Evolutionary conservation across 2,113 vertebrate genomes (phyloP).

Genomic region (Tychaedon coryphoeus): DNA sequence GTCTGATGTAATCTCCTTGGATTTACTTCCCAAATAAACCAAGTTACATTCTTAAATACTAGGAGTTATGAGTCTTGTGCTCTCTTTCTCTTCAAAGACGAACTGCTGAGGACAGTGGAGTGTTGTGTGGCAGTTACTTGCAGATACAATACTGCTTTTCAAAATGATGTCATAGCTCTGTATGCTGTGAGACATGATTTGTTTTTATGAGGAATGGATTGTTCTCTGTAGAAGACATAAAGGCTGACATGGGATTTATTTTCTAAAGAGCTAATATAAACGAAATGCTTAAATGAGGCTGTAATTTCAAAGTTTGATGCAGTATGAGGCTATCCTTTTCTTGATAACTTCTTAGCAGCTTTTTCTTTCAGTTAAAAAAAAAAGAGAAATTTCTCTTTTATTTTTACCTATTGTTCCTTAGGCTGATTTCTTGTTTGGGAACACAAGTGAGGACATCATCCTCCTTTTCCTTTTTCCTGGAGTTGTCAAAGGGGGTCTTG

Average conservation of each 20-base stretch:
- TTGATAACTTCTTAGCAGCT: neutral
- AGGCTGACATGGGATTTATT: neutral
- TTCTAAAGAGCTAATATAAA: neutral
- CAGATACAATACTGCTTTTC: neutral
- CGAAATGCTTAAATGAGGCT: neutral
- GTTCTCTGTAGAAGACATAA: neutral
- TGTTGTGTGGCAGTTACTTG: neutral
- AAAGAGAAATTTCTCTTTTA: rapidly evolving
- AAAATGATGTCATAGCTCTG: neutral
- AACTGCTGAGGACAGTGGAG: neutral
- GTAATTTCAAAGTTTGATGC: neutral
- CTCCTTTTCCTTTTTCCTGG: neutral
- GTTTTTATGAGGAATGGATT: neutral
- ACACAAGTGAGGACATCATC: neutral
- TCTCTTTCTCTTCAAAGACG: neutral
- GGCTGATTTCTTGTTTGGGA: neutral
- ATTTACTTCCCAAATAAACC: neutral
- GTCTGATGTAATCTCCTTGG: neutral
- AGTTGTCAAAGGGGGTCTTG: neutral
- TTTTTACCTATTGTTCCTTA: neutral
- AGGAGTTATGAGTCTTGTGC: rapidly evolving
- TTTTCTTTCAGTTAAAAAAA: neutral
- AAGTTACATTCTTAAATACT: rapidly evolving
- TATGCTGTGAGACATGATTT: neutral
- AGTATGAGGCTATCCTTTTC: neutral